phyloP scores from a whole-genome alignment of 2,797 vertebrate species.

The Manis javanica region DNA sequence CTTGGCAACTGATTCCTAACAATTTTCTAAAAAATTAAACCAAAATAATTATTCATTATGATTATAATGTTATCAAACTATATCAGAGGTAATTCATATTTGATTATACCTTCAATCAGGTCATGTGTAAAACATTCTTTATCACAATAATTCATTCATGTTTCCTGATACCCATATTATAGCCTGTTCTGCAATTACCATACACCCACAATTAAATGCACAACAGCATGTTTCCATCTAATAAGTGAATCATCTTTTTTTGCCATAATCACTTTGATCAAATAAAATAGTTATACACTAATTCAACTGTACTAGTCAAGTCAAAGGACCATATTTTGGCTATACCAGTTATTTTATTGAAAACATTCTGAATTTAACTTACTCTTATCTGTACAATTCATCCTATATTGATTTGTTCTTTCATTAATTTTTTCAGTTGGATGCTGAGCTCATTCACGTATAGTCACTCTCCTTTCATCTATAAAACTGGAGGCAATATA shows the following conservation, averaged over 20 bases:
- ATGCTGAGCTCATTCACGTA: neutral
- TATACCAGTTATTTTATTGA: neutral
- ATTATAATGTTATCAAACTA: neutral
- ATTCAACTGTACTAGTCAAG: conserved; percentile 6
- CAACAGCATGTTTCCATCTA: neutral
- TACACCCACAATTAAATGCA: neutral
- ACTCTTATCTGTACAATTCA: neutral
- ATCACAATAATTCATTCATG: neutral
- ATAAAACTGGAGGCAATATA: neutral
- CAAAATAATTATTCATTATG: neutral
- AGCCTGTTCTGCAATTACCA: neutral
- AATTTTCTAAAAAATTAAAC: neutral
- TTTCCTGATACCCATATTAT: neutral
- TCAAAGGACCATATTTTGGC: neutral
- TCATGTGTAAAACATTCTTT: neutral
- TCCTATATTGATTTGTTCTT: neutral
- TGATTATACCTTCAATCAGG: neutral
- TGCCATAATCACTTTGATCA: neutral
- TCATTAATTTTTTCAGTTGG: conserved; percentile 30
- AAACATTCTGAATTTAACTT: conserved; percentile 45
- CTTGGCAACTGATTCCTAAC: neutral
- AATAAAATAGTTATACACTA: neutral
- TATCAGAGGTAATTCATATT: neutral
- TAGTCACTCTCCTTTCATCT: neutral
- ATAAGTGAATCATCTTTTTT: neutral